Evolutionary conservation across 2,888 invertebrate genomes (phyloP).

Genomic region (Drosophila neoperkinsi): DNA sequence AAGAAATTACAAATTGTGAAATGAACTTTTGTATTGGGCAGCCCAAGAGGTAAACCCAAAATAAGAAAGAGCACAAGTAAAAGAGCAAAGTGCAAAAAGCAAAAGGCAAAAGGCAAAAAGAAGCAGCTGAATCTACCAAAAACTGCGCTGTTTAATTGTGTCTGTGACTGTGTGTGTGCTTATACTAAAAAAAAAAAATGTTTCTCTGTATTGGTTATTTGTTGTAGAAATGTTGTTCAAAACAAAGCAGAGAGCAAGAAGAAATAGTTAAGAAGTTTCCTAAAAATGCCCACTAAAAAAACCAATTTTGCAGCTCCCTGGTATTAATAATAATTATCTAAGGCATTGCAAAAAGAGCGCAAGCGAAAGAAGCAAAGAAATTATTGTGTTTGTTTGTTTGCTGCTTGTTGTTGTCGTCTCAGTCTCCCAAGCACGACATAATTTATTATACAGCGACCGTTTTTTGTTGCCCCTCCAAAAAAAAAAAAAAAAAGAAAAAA

Average conservation of each 20-base stretch:
- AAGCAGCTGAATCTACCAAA: slow-evolving; percentile 62
- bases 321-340: slow-evolving; percentile 53
- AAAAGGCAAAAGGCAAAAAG: slow-evolving; percentile 49
- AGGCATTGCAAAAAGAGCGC: slow-evolving; percentile 40
- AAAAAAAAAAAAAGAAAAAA: slow-evolving; percentile 27
- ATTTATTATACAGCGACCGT: slow-evolving; percentile 67
- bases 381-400: slow-evolving; percentile 10
- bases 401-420: slow-evolving; percentile 31
- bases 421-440: slow-evolving; percentile 45
- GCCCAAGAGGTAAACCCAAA: slow-evolving; percentile 48
- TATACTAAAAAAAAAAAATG: slow-evolving; percentile 29
- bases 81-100: slow-evolving; percentile 57
- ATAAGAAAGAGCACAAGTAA: slow-evolving; percentile 33
- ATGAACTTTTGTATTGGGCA: slow-evolving; percentile 49
- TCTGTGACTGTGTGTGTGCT: slow-evolving; percentile 27
- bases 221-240: slow-evolving; percentile 37
- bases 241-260: slow-evolving; percentile 31
- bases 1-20: slow-evolving; percentile 54
- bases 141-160: slow-evolving; percentile 13
- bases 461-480: slow-evolving; percentile 31
- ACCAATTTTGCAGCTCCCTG: slow-evolving; percentile 24
- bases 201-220: slow-evolving; percentile 29
- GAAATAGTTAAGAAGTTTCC: slow-evolving; percentile 20
- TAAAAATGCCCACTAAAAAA: slow-evolving; percentile 37
- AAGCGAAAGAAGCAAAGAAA: slow-evolving; percentile 36